Evolutionary conservation across 23 tunicate genomes (phyloP), one percentile per base, ranked within the genome.

Genomic region (Aplidium turbinatum): DNA sequence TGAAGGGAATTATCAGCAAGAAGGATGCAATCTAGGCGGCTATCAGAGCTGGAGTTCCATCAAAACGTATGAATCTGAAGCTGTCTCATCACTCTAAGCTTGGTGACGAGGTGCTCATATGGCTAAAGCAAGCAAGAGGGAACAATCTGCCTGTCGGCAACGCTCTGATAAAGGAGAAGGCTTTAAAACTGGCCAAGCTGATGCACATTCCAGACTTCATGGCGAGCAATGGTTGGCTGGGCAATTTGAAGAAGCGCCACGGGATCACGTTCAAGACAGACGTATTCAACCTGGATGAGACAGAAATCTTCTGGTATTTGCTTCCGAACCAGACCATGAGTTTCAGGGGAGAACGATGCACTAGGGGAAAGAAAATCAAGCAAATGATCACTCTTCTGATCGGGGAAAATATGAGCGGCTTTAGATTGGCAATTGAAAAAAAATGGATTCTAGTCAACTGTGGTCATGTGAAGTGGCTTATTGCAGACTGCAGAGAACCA

Each of bases 331-430:
- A 62, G 47, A 62, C 70, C 70, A 62, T n/a, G n/a, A 28, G n/a
- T 13, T 62, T 62, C 40, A 60, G 68, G 68, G 68, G 68, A 60
- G 68, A 60, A 60, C 68, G 38, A 38, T 40, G 54, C 69, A 71
- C 77, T 71, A 35, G 77, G 52, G 63, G 77, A 71, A 71, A 71
- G 77, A 71, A 71, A 29, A 71, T n/a, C n/a, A n/a, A n/a, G 77
- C 77, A 71, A 53, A 71, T 68, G 77, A 71, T 71, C 35, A 71
- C 77, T 71, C 77, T 71, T 71, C 77, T 71, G 77, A 68, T 54
- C n/a, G 77, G 69, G 69, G 68, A 36, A 60, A 60, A 60, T 26
- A 60, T 60, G 68, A 60, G 68, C n/a, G 68, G 68, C 68, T n/a
- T n/a, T n/a, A n/a, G n/a, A n/a, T n/a, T n/a, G n/a, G n/a, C n/a